Conservation (phyloP, 2,797 vertebrate species). For the Cryptoblepharus egeriae region DNA sequence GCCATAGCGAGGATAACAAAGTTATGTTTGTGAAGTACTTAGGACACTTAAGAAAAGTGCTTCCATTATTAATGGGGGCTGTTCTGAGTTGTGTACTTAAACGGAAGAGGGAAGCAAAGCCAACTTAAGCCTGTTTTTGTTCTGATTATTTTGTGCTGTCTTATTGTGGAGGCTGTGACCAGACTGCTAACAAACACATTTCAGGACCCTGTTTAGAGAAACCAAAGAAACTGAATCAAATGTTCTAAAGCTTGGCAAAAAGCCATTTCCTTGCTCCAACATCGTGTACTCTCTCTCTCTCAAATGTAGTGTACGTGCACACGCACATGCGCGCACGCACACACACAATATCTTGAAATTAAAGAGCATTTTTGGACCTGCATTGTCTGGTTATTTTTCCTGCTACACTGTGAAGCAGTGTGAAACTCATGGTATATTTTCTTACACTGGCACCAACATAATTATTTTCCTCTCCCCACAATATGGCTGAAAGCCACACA, state of each 20-base stretch:
- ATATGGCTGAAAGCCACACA: constrained; percentile 35
- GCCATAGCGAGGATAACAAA: not conserved
- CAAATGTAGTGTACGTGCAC: too few relatives aligned
- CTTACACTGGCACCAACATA: constrained; percentile 43
- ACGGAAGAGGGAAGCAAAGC: not conserved
- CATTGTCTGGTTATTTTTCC: constrained; percentile 13
- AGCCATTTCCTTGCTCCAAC: not conserved
- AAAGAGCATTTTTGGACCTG: too few relatives aligned
- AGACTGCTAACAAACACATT: constrained; percentile 57
- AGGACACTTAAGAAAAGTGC: not conserved
- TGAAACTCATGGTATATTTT: constrained; percentile 47
- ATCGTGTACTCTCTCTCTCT: constrained; percentile 44
- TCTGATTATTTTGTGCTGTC: constrained; percentile 14
- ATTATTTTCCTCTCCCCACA: constrained; percentile 33
- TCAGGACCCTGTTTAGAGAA: constrained; percentile 44
- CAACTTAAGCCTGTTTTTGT: not conserved
- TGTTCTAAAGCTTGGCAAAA: constrained; percentile 52
- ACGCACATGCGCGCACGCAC: too few relatives aligned
- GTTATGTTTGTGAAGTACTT: not conserved
- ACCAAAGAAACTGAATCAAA: constrained; percentile 46
- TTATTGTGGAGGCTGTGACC: constrained; percentile 31
- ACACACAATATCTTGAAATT: constrained; percentile 1
- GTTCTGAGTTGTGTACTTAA: not conserved
- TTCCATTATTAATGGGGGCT: not conserved
- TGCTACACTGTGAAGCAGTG: not conserved